Conservation (phyloP, 2,797 vertebrate species). For the Pitangus sulphuratus region DNA sequence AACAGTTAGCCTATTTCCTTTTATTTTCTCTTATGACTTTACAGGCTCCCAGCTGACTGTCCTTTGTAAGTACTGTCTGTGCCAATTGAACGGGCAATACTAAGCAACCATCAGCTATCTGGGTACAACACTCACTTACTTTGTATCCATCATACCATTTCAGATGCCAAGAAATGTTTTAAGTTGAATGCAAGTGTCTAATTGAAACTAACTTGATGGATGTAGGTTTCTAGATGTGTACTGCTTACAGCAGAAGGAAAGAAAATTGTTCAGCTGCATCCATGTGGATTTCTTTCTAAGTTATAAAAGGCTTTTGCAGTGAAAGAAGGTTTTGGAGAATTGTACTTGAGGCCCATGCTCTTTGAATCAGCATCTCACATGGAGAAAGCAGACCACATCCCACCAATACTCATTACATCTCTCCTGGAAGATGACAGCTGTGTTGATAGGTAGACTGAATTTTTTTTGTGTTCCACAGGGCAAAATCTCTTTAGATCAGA, state of each 20-base stretch:
- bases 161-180: not conserved
- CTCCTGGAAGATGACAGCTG: slow-evolving; percentile 70
- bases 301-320: slow-evolving; percentile 74
- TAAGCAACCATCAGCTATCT: not conserved
- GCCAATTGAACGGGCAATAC: not conserved
- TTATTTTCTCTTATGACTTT: not conserved
- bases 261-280: not conserved
- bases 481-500: not conserved
- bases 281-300: slow-evolving; percentile 35
- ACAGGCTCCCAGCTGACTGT: not conserved
- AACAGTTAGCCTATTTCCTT: not conserved
- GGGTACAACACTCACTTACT: not conserved
- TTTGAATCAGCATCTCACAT: slow-evolving; percentile 77
- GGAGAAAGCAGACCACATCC: slow-evolving; percentile 57
- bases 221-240: not conserved
- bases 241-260: not conserved
- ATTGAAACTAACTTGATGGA: not conserved
- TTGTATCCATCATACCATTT: not conserved
- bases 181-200: not conserved
- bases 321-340: slow-evolving; percentile 78
- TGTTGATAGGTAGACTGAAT: slow-evolving; percentile 74
- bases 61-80: not conserved
- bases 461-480: not conserved
- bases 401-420: slow-evolving; percentile 74
- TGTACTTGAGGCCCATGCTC: slow-evolving; percentile 75